Conservation (phyloP, 1,140 invertebrate species). For the Hylaeus anthracinus region DNA sequence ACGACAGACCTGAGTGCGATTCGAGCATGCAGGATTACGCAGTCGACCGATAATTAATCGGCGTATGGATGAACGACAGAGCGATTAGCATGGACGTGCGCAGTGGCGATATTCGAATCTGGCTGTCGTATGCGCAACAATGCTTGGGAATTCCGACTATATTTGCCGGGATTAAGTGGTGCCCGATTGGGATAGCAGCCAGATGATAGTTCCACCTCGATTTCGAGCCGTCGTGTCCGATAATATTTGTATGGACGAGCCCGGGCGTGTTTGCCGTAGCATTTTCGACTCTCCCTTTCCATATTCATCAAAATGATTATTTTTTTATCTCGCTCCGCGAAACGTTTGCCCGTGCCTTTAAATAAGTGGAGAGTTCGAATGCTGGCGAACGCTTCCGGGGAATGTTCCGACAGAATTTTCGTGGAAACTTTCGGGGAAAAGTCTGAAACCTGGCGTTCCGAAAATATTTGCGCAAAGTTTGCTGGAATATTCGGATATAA, state of each 20-base stretch:
- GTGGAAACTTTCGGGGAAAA: too few relatives aligned
- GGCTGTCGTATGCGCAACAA: conserved; percentile 64
- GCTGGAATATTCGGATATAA: too few relatives aligned
- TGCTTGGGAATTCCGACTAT: conserved; percentile 66
- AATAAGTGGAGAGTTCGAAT: conserved; percentile 15
- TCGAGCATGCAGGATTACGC: conserved; percentile 50
- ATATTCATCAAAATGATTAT: conserved; percentile 35
- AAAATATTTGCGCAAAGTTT: too few relatives aligned
- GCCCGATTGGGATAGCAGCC: conserved; percentile 48
- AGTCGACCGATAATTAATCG: conserved; percentile 66
- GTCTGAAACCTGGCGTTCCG: too few relatives aligned
- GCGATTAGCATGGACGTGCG: conserved; percentile 59
- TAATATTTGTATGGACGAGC: conserved; percentile 47
- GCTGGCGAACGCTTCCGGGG: neutral
- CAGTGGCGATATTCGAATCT: conserved; percentile 58
- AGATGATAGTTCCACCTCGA: conserved; percentile 46
- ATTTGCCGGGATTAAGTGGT: conserved; percentile 66
- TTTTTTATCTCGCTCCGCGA: neutral
- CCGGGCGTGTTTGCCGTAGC: conserved; percentile 16
- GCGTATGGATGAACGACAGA: conserved; percentile 58
- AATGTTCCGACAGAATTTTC: neutral
- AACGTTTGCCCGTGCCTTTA: conserved; percentile 16
- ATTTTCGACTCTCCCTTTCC: conserved; percentile 23
- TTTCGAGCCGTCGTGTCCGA: conserved; percentile 49
- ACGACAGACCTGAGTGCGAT: conserved; percentile 16